phyloP scores from a whole-genome alignment of 2,888 invertebrate genomes.

The Trachelus stipa region DNA sequence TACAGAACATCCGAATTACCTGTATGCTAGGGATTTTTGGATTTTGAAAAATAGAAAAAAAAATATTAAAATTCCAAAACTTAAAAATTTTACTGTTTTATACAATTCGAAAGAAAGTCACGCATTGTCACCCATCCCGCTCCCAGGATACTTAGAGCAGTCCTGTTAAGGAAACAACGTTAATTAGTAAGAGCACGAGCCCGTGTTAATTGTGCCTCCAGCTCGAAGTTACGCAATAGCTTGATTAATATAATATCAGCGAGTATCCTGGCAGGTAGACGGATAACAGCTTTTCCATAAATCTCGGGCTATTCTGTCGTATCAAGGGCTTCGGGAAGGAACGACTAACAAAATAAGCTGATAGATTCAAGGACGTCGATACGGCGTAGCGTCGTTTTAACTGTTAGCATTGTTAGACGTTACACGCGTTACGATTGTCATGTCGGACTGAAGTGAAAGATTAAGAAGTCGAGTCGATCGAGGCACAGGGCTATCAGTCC shows the following conservation, averaged over 20 bases:
- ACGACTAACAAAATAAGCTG: not conserved
- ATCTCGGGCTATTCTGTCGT: not conserved
- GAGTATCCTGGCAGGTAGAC: not conserved
- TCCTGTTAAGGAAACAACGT: not conserved
- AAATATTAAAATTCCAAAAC: not conserved
- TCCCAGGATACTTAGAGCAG: not conserved
- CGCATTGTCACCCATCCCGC: not conserved
- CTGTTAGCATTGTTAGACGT: not conserved
- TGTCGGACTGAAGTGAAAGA: not conserved
- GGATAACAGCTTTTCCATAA: conserved; percentile 3
- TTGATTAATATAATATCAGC: not conserved
- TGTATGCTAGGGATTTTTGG: not conserved
- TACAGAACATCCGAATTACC: not conserved
- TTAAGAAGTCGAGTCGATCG: conserved; percentile 1
- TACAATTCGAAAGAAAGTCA: not conserved
- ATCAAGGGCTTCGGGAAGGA: conserved; percentile 7
- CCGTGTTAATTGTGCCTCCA: not conserved
- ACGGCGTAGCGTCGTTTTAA: not conserved
- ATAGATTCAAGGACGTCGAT: not conserved
- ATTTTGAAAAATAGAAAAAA: not conserved
- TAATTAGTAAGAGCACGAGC: not conserved
- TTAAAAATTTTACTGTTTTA: not conserved
- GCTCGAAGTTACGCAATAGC: not conserved
- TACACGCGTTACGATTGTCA: not conserved
- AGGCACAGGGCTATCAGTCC: conserved; percentile 21